Evolutionary conservation across 2,113 vertebrate species (phyloP).

Genomic region (Glaucidium brasilianum): DNA sequence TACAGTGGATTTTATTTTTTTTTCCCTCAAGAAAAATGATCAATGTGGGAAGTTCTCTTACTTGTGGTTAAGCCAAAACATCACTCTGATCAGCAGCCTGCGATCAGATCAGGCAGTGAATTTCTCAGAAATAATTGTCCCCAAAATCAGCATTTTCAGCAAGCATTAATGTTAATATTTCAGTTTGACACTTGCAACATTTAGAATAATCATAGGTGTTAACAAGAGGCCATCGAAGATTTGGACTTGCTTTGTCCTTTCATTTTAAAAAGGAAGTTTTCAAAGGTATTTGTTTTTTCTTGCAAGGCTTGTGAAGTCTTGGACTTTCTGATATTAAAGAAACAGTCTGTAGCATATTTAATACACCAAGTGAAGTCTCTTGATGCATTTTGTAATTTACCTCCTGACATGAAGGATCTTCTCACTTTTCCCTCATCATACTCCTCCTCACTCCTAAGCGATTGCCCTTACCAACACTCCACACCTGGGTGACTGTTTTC

Average conservation of each 20-base stretch:
- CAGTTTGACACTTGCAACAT: background rate
- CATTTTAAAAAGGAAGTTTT: background rate
- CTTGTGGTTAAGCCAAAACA: background rate
- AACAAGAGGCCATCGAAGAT: background rate
- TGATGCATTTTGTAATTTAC: background rate
- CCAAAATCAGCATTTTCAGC: background rate
- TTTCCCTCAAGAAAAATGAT: slow-evolving; percentile 7
- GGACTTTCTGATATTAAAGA: background rate
- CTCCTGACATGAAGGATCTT: background rate
- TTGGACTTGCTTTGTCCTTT: background rate
- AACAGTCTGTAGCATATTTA: background rate
- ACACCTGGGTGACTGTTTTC: background rate
- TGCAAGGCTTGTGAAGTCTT: background rate
- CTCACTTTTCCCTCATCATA: background rate
- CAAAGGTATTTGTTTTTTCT: background rate
- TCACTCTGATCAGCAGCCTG: background rate
- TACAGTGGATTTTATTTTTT: background rate
- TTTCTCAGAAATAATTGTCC: background rate
- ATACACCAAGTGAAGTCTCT: background rate
- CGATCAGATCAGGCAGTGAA: background rate
- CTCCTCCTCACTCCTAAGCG: background rate
- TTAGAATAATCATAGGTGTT: background rate
- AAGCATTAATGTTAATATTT: background rate
- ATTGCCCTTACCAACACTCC: background rate
- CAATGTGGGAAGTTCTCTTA: background rate